Evolutionary conservation across 2,113 vertebrate species (phyloP).

Genomic region (Dicentrarchus labrax): DNA sequence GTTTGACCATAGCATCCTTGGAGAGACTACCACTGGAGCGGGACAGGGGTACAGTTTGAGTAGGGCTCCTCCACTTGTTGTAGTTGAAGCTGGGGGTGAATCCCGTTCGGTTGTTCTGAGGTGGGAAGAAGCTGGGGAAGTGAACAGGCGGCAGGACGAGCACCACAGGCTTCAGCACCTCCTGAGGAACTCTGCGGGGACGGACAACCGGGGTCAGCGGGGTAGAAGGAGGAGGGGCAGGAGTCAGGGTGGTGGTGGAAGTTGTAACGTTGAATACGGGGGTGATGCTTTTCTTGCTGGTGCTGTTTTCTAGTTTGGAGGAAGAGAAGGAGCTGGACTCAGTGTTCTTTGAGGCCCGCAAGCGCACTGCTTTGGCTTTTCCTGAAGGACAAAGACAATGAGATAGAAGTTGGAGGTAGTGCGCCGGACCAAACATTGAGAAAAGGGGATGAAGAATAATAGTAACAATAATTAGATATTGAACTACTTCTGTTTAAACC

Average conservation of each 20-base stretch:
- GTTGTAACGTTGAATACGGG: not conserved
- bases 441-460: not conserved
- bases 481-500: not conserved
- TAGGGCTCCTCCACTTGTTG: slow-evolving; percentile 39
- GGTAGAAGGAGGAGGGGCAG: not conserved
- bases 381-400: slow-evolving; percentile 45
- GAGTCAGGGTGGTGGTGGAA: not conserved
- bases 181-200: slow-evolving; percentile 33
- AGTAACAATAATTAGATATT: not conserved
- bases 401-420: not conserved
- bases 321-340: not conserved
- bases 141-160: slow-evolving; percentile 82
- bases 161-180: slow-evolving; percentile 78
- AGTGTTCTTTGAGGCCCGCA: slow-evolving; percentile 30
- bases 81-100: slow-evolving; percentile 17
- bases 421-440: not conserved
- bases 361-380: slow-evolving; percentile 32
- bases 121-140: slow-evolving; percentile 58
- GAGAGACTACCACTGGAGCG: slow-evolving; percentile 16
- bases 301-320: slow-evolving; percentile 18
- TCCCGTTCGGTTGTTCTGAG: not conserved
- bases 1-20: slow-evolving; percentile 58
- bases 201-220: not conserved
- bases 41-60: not conserved
- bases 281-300: not conserved